Evolutionary conservation across 2,113 vertebrate species (phyloP).

Genomic region (Chlamydotis undulata): DNA sequence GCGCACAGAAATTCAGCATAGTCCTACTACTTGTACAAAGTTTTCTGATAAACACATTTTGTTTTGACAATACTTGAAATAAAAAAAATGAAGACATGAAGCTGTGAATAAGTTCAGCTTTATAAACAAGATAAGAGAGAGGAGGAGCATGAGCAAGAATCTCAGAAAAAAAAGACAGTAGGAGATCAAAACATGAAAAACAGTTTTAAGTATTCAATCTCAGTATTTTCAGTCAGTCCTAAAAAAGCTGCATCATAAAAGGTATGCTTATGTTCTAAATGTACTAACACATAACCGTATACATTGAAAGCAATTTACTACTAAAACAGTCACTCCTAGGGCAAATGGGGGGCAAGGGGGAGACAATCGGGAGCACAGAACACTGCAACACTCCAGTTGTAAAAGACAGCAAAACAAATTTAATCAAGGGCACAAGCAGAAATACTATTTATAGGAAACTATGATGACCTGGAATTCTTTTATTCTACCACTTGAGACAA

Average conservation of each 20-base stretch:
- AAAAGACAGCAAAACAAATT: not conserved
- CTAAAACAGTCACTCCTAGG: not conserved
- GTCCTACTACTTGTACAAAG: not conserved
- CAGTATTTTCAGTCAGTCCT: not conserved
- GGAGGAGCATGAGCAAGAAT: not conserved
- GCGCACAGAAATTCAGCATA: not conserved
- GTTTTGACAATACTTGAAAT: not conserved
- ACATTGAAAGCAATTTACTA: not conserved
- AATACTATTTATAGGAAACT: constrained; percentile 36
- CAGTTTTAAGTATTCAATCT: not conserved
- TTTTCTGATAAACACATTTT: not conserved
- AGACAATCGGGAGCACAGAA: not conserved
- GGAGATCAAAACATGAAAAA: not conserved
- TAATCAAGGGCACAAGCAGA: constrained; percentile 45
- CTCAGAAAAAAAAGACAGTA: not conserved
- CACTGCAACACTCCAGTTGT: not conserved
- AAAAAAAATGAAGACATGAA: not conserved
- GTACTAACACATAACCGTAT: not conserved
- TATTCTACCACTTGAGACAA: constrained; percentile 41
- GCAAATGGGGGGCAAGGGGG: not conserved
- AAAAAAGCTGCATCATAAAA: not conserved
- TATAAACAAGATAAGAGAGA: not conserved
- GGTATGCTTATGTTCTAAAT: not conserved
- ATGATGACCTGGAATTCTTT: constrained; percentile 22
- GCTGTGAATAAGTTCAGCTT: not conserved